These are phyloP conservation scores for Belonocnema kinseyi DNA, from an alignment of 1,140 invertebrate genomes.

Conservation along the genomic window DNA sequence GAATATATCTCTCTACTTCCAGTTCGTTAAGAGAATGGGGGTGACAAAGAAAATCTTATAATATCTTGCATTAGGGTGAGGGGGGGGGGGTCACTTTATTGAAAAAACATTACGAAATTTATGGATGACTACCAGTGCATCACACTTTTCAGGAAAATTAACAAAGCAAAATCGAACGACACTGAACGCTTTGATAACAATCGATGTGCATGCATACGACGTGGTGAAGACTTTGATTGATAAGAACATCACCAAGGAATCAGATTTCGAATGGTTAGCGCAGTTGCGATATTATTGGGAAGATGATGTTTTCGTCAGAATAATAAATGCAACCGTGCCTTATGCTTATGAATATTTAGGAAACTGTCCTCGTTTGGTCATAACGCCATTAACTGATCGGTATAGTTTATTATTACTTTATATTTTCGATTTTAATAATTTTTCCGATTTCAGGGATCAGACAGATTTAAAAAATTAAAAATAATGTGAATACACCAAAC, in stretches of 20 bases:
- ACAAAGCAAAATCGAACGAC: conserved; percentile 84
- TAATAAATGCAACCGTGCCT: conserved; percentile 89
- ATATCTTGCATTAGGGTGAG: too few relatives aligned
- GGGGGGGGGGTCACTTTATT: too few relatives aligned
- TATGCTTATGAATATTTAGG: conserved; percentile 96
- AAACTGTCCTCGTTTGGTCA: conserved; percentile 84
- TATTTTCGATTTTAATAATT: background rate
- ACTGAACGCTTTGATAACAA: conserved; percentile 90
- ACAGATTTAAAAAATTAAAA: too few relatives aligned
- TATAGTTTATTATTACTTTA: conserved; percentile 39
- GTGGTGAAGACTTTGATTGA: conserved; percentile 86
- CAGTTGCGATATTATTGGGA: conserved; percentile 95
- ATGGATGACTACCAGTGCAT: too few relatives aligned
- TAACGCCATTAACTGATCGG: conserved; percentile 81
- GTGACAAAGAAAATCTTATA: too few relatives aligned
- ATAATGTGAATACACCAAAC: too few relatives aligned
- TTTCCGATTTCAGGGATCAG: background rate
- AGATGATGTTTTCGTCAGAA: conserved; percentile 86
- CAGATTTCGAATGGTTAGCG: conserved; percentile 93
- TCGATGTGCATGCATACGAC: conserved; percentile 94
- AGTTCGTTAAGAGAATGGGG: too few relatives aligned
- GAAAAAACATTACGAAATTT: too few relatives aligned
- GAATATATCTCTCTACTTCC: too few relatives aligned
- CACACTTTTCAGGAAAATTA: conserved; percentile 75
- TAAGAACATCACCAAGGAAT: conserved; percentile 82